Percentiles rank a stretch among this genome's conserved stretches.
These are phyloP conservation scores for Ceyx erithaca DNA, from an alignment of 2,797 vertebrate species.

Conservation along the genomic window DNA sequence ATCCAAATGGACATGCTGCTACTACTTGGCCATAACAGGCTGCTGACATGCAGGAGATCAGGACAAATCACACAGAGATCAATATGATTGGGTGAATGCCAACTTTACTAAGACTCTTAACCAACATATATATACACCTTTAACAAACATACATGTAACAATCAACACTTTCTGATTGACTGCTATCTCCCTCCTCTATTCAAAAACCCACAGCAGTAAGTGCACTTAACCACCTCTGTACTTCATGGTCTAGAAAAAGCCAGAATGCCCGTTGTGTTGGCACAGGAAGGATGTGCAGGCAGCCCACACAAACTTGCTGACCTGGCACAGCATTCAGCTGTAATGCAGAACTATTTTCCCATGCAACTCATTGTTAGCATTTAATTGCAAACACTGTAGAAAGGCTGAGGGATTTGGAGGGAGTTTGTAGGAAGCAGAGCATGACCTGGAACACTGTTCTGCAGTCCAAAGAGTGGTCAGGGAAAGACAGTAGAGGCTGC, in stretches of 20 bases:
- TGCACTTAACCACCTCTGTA: not conserved
- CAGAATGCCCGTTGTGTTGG: not conserved
- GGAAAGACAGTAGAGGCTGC: not conserved
- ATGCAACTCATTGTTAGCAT: not conserved
- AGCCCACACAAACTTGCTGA: constrained; percentile 2
- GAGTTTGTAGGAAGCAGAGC: constrained; percentile 8
- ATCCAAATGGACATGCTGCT: not conserved
- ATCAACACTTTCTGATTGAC: not conserved
- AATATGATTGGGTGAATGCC: no score
- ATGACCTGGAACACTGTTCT: not conserved
- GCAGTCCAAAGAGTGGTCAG: not conserved
- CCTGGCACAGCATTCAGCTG: constrained; percentile 1
- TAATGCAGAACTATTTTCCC: not conserved
- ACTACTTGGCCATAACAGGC: not conserved
- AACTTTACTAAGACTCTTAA: no score
- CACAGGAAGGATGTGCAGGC: not conserved
- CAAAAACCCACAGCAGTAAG: not conserved
- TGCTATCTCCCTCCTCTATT: not conserved
- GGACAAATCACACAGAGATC: no score
- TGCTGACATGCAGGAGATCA: not conserved
- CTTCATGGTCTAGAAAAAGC: not conserved
- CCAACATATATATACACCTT: no score
- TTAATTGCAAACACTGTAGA: not conserved
- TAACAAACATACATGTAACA: no score
- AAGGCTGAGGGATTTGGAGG: not conserved